Conservation (phyloP, 2,888 invertebrate species). For the Nymphalis urticae region DNA sequence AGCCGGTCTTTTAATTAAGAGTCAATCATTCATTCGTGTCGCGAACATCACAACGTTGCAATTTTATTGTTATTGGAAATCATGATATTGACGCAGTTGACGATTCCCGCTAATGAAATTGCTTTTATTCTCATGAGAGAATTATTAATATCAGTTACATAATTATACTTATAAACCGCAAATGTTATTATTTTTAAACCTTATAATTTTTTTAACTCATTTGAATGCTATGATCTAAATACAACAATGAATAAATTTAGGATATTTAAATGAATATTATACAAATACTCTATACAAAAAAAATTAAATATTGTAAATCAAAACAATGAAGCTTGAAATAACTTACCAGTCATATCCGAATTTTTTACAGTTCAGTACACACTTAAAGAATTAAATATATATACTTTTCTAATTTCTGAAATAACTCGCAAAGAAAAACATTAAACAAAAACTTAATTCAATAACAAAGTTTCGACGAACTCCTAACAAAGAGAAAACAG, state of each 20-base stretch:
- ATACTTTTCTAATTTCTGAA: not conserved
- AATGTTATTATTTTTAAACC: not conserved
- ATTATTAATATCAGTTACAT: not conserved
- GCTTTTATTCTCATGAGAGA: constrained; percentile 3
- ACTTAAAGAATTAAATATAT: not conserved
- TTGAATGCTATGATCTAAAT: not conserved
- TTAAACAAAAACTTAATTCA: not conserved
- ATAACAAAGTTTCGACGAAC: constrained; percentile 9
- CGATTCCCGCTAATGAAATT: constrained; percentile 6
- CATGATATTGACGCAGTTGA: constrained; percentile 7
- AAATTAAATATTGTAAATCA: not conserved
- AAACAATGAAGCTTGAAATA: not conserved
- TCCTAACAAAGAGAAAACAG: constrained; percentile 7
- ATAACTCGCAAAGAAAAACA: not conserved
- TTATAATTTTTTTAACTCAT: not conserved
- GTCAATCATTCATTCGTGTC: constrained; percentile 9
- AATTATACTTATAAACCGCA: not conserved
- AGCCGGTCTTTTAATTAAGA: constrained; percentile 5
- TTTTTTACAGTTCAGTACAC: not conserved
- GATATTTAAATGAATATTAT: no score
- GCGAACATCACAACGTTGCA: constrained; percentile 6
- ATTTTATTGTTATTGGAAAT: constrained; percentile 12
- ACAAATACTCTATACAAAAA: no score
- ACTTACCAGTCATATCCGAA: constrained; percentile 13
- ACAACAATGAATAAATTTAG: no score